phyloP scores from a whole-genome alignment of 1,140 invertebrate genomes.

The Drosophila littoralis region DNA sequence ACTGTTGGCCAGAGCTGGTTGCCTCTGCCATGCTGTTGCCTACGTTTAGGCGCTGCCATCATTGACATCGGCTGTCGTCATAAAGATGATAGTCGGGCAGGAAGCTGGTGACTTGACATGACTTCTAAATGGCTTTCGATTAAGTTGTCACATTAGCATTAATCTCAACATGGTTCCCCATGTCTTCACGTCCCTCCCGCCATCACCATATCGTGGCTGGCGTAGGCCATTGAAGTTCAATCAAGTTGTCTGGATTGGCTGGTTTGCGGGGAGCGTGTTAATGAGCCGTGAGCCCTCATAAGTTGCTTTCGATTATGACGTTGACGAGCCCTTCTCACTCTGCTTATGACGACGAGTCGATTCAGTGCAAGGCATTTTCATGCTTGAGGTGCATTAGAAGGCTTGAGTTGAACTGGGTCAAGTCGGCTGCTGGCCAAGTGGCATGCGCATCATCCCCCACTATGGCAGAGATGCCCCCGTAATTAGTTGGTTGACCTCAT shows the following conservation, averaged over 20 bases:
- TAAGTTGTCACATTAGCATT: conserved; percentile 83
- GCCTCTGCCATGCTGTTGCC: conserved; percentile 8
- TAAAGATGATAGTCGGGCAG: conserved; percentile 39
- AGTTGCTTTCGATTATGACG: conserved; percentile 46
- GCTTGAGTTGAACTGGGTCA: conserved; percentile 6
- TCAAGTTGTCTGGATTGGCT: conserved; percentile 63
- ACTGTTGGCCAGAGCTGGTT: conserved; percentile 1
- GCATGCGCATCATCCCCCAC: not conserved
- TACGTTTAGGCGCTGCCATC: conserved; percentile 37
- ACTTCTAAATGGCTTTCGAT: conserved; percentile 83
- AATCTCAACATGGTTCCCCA: conserved; percentile 54
- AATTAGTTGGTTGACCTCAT: conserved; percentile 14
- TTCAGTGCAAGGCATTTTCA: conserved; percentile 7
- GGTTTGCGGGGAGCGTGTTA: conserved; percentile 50
- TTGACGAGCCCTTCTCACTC: conserved; percentile 7
- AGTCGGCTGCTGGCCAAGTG: not conserved
- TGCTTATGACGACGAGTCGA: not conserved
- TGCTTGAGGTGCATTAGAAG: conserved; percentile 27
- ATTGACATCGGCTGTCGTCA: conserved; percentile 46
- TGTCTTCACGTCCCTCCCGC: not conserved
- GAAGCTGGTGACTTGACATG: conserved; percentile 63
- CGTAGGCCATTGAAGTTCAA: conserved; percentile 66
- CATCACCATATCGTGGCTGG: not conserved
- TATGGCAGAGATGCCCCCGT: not conserved
- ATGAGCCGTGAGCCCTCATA: conserved; percentile 66